A percentile compares a stretch with the other conserved stretches of the same genome.
Conservation (phyloP, 2,113 vertebrate species). For the Cynoglossus semilaevis region DNA sequence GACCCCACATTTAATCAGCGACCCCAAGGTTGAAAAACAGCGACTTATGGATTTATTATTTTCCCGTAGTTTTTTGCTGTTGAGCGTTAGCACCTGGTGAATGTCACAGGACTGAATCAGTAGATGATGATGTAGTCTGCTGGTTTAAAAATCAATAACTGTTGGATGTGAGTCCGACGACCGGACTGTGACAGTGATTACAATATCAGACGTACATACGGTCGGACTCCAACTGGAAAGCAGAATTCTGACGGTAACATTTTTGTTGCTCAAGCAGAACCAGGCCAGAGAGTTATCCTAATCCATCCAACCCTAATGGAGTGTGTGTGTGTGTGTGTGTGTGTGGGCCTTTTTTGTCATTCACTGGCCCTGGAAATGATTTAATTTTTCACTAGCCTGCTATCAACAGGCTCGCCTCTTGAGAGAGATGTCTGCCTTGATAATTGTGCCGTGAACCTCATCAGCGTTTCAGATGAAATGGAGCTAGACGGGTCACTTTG, state of each 20-base stretch:
- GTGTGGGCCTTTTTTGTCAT: conserved; percentile 31
- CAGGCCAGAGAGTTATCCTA: conserved; percentile 37
- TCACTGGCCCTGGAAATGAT: conserved; percentile 62
- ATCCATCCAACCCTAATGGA: conserved; percentile 34
- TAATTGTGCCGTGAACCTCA: conserved; percentile 76
- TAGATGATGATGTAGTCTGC: conserved; percentile 28
- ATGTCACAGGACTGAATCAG: conserved; percentile 41
- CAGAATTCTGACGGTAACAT: conserved; percentile 59
- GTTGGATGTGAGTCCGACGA: conserved; percentile 48
- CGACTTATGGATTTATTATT: too few species aligned
- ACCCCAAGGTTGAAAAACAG: too few species aligned
- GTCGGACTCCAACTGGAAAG: conserved; percentile 53
- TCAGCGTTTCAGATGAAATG: conserved; percentile 77
- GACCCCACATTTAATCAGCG: too few species aligned
- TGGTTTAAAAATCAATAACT: conserved; percentile 56
- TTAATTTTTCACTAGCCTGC: conserved; percentile 69
- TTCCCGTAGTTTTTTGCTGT: conserved; percentile 39
- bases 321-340: conserved; percentile 9
- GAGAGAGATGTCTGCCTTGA: conserved; percentile 73
- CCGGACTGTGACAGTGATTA: conserved; percentile 71
- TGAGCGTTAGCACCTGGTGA: conserved; percentile 31
- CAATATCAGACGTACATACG: conserved; percentile 49
- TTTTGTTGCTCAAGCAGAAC: conserved; percentile 57
- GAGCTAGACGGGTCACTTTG: conserved; percentile 74
- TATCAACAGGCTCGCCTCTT: conserved; percentile 70